A percentile compares a stretch with the other conserved stretches of the same genome.
These are phyloP conservation scores for Tenthredo distinguenda DNA, from an alignment of 2,888 invertebrate species.

Conservation along the genomic window DNA sequence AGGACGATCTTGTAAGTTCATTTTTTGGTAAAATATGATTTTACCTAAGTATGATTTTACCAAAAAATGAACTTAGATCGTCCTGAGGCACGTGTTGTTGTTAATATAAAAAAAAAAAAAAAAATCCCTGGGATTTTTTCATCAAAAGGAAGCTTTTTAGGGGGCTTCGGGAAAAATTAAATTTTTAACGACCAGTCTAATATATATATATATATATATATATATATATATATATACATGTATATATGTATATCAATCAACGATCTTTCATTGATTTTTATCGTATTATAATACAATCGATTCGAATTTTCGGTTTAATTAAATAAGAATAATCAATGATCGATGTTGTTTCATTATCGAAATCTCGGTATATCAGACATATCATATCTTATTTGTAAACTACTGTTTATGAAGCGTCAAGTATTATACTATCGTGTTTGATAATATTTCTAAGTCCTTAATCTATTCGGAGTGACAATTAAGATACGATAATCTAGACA, in stretches of 20 bases:
- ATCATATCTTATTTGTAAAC: constrained; percentile 4
- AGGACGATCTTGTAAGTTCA: too few relatives aligned
- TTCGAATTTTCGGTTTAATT: neutral
- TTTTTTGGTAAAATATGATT: too few relatives aligned
- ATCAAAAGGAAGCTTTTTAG: too few relatives aligned
- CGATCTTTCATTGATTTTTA: neutral
- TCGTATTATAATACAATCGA: neutral
- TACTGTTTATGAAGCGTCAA: neutral
- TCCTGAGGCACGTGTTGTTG: too few relatives aligned
- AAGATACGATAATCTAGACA: neutral
- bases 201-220: neutral
- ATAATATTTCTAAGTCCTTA: neutral
- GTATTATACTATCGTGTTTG: neutral
- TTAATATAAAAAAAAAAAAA: too few relatives aligned
- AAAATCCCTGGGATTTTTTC: too few relatives aligned
- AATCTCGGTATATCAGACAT: neutral
- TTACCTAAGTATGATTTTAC: too few relatives aligned
- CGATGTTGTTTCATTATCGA: neutral
- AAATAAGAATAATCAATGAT: neutral
- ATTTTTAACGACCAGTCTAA: too few relatives aligned
- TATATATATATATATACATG: neutral
- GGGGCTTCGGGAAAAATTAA: too few relatives aligned
- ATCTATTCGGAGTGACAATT: neutral
- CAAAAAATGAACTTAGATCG: too few relatives aligned
- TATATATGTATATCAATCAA: neutral